Base-by-base conservation (phyloP, 2,113 vertebrate species). In the Pantherophis guttatus region DNA sequence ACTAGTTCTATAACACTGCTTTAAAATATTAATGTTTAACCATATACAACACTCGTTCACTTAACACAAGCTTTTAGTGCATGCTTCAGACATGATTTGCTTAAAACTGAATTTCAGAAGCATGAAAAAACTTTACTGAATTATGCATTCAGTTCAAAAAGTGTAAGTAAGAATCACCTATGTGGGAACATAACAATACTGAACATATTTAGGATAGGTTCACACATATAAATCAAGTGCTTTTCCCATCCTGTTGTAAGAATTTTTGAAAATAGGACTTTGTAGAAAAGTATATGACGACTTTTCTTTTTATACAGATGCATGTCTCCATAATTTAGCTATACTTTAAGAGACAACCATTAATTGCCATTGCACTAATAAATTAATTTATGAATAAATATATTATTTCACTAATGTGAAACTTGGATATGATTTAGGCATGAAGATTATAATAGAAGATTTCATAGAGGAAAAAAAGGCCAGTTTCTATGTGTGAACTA, bases 131-230 rank as follows among this genome's bases (percentile, higher is more conserved):
- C 24, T 2, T 33, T 70, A 90, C 0, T 1, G 92, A 93, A 92
- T 91, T 92, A 75, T 58, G 50, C 90, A 96, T 93, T 88, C 39
- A 95, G 94, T 93, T 87, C 85, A 75, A 94, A 95, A 93, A 90
- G 13, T 55, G 7, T 21, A 88, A 87, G 92, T 4, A 86, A 93
- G 94, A 75, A 58, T 94, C 39, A 55, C 89, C 52, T 3, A 93
- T 85, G 86, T 70, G 50, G 29, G 50, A 91, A 87, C 70, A 88
- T 48, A 0, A n/a, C 86, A 88, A 94, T 85, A 95, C 92, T 93
- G 55, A 88, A 33, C 88, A 85, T 0, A 0, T 1, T 26, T 62
- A 93, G 44, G 29, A 13, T 11, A 86, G 29, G 8, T 59, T 93
- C 88, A 90, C 75, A 93, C 23, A 90, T 50, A 23, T 81, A 90